These are phyloP conservation scores for Hydrozoanthus gracilis DNA, from an alignment of 92 coral and sea anemone species.

Conservation along the genomic window DNA sequence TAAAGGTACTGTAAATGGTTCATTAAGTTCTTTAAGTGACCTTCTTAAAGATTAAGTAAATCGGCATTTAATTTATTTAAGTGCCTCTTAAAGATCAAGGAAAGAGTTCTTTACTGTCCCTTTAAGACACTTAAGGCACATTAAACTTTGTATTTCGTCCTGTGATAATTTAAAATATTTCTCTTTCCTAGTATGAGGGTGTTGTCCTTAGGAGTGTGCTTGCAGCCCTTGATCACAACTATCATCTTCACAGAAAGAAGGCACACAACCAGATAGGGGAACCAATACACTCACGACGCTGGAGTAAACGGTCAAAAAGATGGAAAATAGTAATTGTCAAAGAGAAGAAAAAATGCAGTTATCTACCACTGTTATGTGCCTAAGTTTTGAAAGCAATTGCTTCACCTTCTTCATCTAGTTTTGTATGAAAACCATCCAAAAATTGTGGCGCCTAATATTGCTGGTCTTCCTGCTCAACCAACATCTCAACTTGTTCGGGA, in stretches of 20 bases:
- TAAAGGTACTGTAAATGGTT: too few species aligned
- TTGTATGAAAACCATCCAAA: constrained; percentile 23
- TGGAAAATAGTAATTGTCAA: constrained; percentile 44
- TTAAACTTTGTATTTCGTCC: too few species aligned
- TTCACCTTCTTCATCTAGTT: background rate
- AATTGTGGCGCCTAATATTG: constrained; percentile 31
- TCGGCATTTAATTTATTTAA: too few species aligned
- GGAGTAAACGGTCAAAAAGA: constrained; percentile 45
- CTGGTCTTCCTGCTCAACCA: constrained; percentile 45
- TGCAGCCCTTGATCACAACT: constrained; percentile 48
- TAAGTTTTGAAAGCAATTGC: constrained; percentile 7
- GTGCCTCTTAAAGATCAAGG: too few species aligned
- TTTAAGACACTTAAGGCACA: too few species aligned
- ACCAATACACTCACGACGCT: constrained; percentile 14
- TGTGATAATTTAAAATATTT: background rate
- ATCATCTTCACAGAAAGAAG: constrained; percentile 43
- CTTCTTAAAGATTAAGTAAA: too few species aligned
- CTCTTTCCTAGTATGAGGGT: constrained; percentile 15
- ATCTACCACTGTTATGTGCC: constrained; percentile 45
- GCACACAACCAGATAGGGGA: constrained; percentile 21
- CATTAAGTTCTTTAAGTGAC: too few species aligned
- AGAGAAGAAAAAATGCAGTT: background rate
- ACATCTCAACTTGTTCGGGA: constrained; percentile 43
- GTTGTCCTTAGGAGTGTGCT: constrained; percentile 25
- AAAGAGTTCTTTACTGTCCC: too few species aligned